Evolutionary conservation across 2,888 invertebrate genomes (phyloP).

Genomic region (Acanthosepion pharaonis): DNA sequence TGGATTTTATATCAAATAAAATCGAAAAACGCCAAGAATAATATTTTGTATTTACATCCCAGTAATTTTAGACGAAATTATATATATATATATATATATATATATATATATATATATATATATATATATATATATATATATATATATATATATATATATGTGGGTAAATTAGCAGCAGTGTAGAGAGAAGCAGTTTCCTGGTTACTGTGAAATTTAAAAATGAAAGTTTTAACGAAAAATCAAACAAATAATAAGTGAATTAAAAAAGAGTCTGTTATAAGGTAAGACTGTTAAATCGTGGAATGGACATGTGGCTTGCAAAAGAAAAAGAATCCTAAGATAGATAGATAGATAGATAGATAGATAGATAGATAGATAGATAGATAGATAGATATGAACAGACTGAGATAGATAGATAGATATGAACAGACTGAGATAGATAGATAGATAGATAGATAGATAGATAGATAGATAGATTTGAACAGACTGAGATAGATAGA

Average conservation of each 20-base stretch:
- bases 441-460: background rate
- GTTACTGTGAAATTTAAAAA: background rate
- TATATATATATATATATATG: background rate
- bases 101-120: background rate
- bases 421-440: background rate
- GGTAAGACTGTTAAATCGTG: conserved; percentile 17
- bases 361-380: background rate
- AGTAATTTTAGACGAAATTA: background rate
- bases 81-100: background rate
- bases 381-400: background rate
- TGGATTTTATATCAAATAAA: too few species aligned
- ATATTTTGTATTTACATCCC: too few species aligned
- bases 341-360: background rate
- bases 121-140: background rate
- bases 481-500: background rate
- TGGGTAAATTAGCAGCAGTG: background rate
- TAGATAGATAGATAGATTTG: background rate
- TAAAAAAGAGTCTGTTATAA: background rate
- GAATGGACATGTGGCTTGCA: background rate
- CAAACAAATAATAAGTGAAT: background rate
- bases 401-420: too few species aligned
- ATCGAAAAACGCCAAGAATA: too few species aligned
- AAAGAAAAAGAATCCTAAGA: background rate
- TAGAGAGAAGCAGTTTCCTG: background rate
- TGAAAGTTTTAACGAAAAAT: background rate